Conservation (phyloP, 2,797 vertebrate species). For the Forpus xanthops region DNA sequence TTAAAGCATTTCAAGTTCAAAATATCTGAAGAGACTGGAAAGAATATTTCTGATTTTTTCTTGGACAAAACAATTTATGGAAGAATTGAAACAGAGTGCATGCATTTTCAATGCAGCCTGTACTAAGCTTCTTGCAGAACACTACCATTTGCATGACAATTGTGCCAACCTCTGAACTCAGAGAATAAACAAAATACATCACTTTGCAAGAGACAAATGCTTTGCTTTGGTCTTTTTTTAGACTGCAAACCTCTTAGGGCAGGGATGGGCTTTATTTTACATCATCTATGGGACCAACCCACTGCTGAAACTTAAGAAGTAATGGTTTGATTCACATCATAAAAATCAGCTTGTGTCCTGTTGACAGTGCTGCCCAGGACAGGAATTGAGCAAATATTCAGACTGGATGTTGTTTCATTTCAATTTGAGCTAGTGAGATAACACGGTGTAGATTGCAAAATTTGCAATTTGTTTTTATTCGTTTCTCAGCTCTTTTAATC, state of each 20-base stretch:
- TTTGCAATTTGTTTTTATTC: not conserved
- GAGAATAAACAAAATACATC: not conserved
- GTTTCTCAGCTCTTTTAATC: not conserved
- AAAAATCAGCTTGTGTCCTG: slow-evolving; percentile 15
- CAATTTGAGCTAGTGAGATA: not conserved
- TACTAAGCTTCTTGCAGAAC: not conserved
- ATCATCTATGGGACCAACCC: not conserved
- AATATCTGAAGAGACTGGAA: not conserved
- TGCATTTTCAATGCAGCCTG: not conserved
- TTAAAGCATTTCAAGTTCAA: not conserved
- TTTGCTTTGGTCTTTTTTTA: slow-evolving; percentile 45
- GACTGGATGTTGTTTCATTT: not conserved
- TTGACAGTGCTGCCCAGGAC: not conserved
- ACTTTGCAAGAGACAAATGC: not conserved
- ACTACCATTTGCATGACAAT: not conserved
- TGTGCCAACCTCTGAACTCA: not conserved
- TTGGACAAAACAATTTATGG: not conserved
- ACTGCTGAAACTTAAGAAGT: not conserved
- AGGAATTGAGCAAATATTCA: not conserved
- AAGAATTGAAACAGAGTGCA: not conserved
- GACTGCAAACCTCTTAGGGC: not conserved
- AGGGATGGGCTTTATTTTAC: slow-evolving; percentile 15
- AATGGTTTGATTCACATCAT: not conserved
- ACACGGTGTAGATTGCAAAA: not conserved
- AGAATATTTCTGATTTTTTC: not conserved